Percentiles rank a stretch among this genome's conserved stretches.
phyloP scores from a whole-genome alignment of 2,113 vertebrate species.

The Hassar affinis region DNA sequence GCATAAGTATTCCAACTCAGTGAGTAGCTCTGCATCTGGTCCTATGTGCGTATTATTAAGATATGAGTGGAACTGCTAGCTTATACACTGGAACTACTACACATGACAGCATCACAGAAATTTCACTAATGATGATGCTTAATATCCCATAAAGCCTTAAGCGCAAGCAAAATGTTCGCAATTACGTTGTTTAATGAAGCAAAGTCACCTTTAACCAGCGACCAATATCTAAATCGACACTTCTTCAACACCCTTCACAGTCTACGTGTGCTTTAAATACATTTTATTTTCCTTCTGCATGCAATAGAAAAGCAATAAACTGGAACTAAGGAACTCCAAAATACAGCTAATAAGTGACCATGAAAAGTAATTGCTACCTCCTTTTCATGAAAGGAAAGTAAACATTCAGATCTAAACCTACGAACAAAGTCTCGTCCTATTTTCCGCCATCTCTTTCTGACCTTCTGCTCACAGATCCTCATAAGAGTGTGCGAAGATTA shows the following conservation, averaged over 20 bases:
- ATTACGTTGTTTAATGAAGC: constrained; percentile 43
- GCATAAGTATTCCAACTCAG: background rate
- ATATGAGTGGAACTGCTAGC: background rate
- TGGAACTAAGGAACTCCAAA: background rate
- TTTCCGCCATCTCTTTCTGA: constrained; percentile 22
- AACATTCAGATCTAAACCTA: constrained; percentile 11
- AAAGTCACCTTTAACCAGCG: constrained; percentile 30
- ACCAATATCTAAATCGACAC: constrained; percentile 23
- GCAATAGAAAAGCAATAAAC: background rate
- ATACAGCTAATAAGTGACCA: background rate
- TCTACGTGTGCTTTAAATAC: background rate
- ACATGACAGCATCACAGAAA: constrained; percentile 17
- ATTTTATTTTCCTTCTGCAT: background rate
- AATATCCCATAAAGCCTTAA: constrained; percentile 29
- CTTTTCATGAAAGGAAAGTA: constrained; percentile 1
- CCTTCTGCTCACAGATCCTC: constrained; percentile 39
- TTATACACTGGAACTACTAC: constrained; percentile 11
- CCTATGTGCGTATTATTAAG: background rate
- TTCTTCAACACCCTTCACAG: constrained; percentile 2
- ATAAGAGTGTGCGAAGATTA: constrained; percentile 44
- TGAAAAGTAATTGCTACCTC: constrained; percentile 23
- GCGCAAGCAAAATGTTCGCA: constrained; percentile 29
- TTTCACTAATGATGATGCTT: constrained; percentile 33
- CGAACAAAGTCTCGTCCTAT: constrained; percentile 29
- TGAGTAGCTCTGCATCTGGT: background rate